Conservation (phyloP, 2,888 invertebrate species). For the Ectemnius continuus region DNA sequence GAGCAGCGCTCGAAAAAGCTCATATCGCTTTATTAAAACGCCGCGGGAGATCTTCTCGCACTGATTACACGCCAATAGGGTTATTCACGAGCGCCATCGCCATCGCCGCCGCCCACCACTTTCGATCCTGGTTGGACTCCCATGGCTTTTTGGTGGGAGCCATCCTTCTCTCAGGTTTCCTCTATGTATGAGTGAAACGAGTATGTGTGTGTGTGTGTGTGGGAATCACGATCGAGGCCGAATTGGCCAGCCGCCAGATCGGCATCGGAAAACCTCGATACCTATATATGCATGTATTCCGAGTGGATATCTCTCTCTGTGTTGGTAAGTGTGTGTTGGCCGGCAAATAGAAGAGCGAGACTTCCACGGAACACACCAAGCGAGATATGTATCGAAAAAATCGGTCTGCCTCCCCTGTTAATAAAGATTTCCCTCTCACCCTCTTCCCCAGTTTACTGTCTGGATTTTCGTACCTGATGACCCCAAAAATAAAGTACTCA, state of each 20-base stretch:
- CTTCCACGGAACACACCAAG: constrained; percentile 18
- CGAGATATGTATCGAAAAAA: constrained; percentile 48
- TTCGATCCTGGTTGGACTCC: no score
- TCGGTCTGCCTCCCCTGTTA: constrained; percentile 40
- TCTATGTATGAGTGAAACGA: no score
- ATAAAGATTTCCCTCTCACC: constrained; percentile 43
- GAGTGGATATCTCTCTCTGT: no score
- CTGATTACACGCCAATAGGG: constrained; percentile 62
- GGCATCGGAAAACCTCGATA: constrained; percentile 17
- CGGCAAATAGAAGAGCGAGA: constrained; percentile 48
- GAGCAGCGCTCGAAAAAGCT: constrained; percentile 32
- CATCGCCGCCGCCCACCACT: constrained; percentile 15
- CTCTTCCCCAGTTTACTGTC: constrained; percentile 17
- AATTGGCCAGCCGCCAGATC: constrained; percentile 62
- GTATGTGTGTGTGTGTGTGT: no score
- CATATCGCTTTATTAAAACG: constrained; percentile 63
- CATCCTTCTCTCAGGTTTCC: no score
- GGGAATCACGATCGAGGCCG: constrained; percentile 50
- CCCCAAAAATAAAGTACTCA: no score
- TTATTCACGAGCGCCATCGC: constrained; percentile 57
- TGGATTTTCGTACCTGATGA: neutral
- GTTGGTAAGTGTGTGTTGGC: constrained; percentile 10
- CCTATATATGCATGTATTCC: no score
- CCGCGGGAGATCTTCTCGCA: constrained; percentile 55
- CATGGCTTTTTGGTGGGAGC: no score